Conservation (phyloP, 2,888 invertebrate genomes). For the Calliopum simillimum region DNA sequence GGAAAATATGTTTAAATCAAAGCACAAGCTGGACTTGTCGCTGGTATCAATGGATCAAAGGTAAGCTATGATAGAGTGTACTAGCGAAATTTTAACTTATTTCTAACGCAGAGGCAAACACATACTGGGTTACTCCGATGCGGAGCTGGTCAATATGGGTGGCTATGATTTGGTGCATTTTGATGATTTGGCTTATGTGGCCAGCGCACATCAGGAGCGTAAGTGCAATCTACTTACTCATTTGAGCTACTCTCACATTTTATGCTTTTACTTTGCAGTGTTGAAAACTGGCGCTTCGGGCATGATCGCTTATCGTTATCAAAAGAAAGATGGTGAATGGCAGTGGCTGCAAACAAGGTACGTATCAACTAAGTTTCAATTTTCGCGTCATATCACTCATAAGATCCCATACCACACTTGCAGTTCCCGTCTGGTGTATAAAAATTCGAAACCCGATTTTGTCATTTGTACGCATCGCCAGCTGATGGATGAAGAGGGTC, state of each 20-base stretch:
- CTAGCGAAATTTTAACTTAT: background rate
- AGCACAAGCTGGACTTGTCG: conserved; percentile 97
- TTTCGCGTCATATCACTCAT: background rate
- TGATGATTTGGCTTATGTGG: conserved; percentile 96
- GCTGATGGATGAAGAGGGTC: conserved; percentile 99
- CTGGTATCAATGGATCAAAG: conserved; percentile 98
- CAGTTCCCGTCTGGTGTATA: conserved; percentile 95
- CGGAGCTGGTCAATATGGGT: conserved; percentile 91
- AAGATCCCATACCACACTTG: background rate
- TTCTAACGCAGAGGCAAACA: conserved; percentile 82
- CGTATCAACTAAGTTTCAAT: background rate
- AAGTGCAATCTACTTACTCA: conserved; percentile 68
- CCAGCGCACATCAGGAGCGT: conserved; percentile 99
- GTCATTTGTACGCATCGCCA: conserved; percentile 99
- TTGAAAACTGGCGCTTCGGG: conserved; percentile 99
- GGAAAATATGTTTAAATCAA: conserved; percentile 99
- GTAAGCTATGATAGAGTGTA: conserved; percentile 64
- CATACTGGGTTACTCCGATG: conserved; percentile 92
- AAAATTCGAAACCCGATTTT: conserved; percentile 99
- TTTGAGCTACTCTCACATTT: background rate
- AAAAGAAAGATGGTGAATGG: conserved; percentile 94
- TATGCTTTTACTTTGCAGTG: conserved; percentile 73
- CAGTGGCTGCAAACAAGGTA: conserved; percentile 95
- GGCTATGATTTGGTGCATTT: conserved; percentile 98
- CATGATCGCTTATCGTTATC: conserved; percentile 97